phyloP scores from a whole-genome alignment of 2,797 vertebrate species.

The Esox masquinongy region DNA sequence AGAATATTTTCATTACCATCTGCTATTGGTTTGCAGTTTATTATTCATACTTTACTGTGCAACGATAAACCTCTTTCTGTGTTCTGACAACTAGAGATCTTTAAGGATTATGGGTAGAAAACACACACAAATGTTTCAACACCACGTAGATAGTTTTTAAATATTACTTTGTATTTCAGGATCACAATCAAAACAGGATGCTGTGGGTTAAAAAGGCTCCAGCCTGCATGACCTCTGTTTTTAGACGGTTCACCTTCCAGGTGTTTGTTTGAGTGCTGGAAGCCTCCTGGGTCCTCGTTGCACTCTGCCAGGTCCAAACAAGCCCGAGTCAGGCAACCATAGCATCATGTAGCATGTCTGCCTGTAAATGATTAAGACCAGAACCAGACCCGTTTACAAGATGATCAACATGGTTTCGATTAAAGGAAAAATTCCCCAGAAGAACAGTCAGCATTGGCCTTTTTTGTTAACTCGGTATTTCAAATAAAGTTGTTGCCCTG shows the following conservation, averaged over 20 bases:
- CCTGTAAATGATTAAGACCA: slow-evolving; percentile 29
- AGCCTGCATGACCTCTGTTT: neutral
- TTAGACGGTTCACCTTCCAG: neutral
- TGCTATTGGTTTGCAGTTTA: neutral
- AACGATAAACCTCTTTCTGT: neutral
- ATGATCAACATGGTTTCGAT: slow-evolving; percentile 12
- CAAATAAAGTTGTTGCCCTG: neutral
- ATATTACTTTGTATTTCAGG: neutral
- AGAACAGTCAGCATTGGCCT: neutral
- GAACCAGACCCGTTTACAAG: neutral
- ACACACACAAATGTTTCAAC: neutral
- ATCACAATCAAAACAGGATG: neutral
- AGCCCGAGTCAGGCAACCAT: slow-evolving; percentile 30
- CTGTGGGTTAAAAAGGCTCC: neutral
- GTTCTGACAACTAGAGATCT: neutral
- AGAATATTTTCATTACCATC: neutral
- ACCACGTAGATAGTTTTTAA: neutral
- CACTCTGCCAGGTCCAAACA: slow-evolving; percentile 46
- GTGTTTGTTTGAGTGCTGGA: slow-evolving; percentile 7
- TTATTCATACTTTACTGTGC: neutral
- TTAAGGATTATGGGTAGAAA: neutral
- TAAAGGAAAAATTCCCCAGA: slow-evolving; percentile 5
- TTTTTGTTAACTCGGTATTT: neutral
- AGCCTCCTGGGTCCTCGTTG: neutral
- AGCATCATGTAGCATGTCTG: slow-evolving; percentile 21